phyloP scores from a whole-genome alignment of 2,888 invertebrate species.

The Mayetiola destructor region DNA sequence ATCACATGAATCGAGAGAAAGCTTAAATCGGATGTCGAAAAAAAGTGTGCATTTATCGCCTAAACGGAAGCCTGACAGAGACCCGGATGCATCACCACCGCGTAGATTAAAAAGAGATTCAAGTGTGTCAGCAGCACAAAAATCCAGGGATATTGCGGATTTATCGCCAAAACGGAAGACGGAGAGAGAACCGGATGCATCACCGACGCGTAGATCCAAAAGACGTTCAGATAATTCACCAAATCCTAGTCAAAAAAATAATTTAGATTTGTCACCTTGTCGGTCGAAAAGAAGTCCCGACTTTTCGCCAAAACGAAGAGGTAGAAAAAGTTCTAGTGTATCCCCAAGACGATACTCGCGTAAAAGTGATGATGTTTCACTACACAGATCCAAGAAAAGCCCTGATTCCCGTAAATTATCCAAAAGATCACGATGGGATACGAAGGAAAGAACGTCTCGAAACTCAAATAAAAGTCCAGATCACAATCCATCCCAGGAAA shows the following conservation, averaged over 20 bases:
- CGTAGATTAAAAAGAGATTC: slow-evolving; percentile 25
- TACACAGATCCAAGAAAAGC: not conserved
- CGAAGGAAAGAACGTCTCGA: too few species aligned
- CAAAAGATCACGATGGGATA: not conserved
- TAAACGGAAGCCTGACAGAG: slow-evolving; percentile 15
- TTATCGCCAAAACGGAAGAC: not conserved
- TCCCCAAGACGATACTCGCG: not conserved
- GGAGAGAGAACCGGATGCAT: slow-evolving; percentile 24
- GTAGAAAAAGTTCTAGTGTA: slow-evolving; percentile 8
- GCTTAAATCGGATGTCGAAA: not conserved
- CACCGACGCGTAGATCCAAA: slow-evolving; percentile 20
- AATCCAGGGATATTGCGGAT: slow-evolving; percentile 20
- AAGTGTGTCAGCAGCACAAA: slow-evolving; percentile 26
- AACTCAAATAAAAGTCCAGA: too few species aligned
- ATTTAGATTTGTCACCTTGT: slow-evolving; percentile 27
- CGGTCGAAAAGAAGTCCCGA: slow-evolving; percentile 24
- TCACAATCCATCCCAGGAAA: too few species aligned
- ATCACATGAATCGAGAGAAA: not conserved
- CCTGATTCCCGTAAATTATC: not conserved
- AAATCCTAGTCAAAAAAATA: slow-evolving; percentile 21
- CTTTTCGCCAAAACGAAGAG: slow-evolving; percentile 28
- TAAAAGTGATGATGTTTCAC: not conserved
- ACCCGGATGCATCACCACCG: slow-evolving; percentile 22
- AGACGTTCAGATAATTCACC: slow-evolving; percentile 27
- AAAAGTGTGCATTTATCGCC: slow-evolving; percentile 13